phyloP scores from a whole-genome alignment of 2,888 invertebrate genomes.

The Conops quadrifasciatus region DNA sequence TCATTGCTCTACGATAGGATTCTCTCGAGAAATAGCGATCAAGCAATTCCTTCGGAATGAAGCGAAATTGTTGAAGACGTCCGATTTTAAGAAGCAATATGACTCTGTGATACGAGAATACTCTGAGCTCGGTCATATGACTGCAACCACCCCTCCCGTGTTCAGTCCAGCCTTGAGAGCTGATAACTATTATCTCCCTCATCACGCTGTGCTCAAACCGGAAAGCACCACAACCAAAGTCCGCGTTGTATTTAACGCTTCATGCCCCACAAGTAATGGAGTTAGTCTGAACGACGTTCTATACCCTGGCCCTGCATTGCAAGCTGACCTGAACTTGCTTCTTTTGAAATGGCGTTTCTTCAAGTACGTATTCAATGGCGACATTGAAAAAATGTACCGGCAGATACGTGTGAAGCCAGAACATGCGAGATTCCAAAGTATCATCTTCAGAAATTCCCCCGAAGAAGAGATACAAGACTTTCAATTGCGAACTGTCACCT shows the following conservation, averaged over 20 bases:
- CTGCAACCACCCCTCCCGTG: background rate
- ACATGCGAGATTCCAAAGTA: background rate
- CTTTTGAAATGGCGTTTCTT: background rate
- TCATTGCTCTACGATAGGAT: background rate
- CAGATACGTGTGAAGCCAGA: background rate
- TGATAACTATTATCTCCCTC: background rate
- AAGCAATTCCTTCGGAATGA: background rate
- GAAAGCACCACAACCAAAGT: no score
- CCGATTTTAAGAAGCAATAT: no score
- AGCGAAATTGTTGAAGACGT: no score
- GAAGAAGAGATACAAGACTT: no score
- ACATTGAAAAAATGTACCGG: background rate
- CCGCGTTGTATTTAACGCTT: no score
- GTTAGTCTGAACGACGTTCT: background rate
- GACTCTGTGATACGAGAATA: background rate
- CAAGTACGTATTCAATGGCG: no score
- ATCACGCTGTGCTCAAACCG: background rate
- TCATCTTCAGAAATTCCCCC: background rate
- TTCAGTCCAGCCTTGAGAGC: no score
- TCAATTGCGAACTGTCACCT: no score
- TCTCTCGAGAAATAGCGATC: background rate
- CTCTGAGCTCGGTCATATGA: background rate
- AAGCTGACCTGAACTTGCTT: background rate
- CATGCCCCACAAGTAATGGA: background rate
- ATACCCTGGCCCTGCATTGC: background rate